A percentile compares a stretch with the other conserved stretches of the same genome.
Evolutionary conservation across 2,888 invertebrate genomes (phyloP).

Genomic region (Tanypteryx hageni): DNA sequence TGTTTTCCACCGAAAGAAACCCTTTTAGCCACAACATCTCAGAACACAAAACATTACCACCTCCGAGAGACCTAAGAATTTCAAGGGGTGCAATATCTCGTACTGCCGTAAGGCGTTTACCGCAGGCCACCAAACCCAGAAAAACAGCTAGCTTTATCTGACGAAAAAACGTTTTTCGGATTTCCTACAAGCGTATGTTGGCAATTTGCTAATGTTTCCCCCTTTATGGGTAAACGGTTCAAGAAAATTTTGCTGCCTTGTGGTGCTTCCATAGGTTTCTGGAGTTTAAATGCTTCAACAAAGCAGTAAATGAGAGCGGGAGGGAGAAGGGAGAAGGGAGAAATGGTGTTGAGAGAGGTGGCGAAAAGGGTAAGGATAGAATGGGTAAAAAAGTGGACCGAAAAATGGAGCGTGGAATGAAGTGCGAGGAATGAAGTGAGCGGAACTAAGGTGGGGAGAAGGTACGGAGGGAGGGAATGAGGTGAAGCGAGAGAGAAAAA

Average conservation of each 20-base stretch:
- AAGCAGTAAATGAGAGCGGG: too few species aligned
- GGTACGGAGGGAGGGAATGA: background rate
- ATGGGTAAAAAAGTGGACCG: background rate
- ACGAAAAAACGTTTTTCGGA: conserved; percentile 27
- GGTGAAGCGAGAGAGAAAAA: background rate
- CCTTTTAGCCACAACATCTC: background rate
- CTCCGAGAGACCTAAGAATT: background rate
- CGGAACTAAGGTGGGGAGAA: background rate
- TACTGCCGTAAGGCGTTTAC: background rate
- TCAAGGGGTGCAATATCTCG: conserved; percentile 4
- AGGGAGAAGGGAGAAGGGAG: background rate
- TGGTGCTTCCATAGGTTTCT: conserved; percentile 37
- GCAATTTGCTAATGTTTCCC: conserved; percentile 51
- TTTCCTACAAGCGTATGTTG: conserved; percentile 41
- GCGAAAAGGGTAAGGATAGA: background rate
- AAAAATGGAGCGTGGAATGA: background rate
- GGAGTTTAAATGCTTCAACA: conserved; percentile 45
- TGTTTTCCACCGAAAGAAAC: background rate
- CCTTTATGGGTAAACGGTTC: conserved; percentile 17
- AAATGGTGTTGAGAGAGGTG: background rate
- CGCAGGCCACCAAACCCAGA: background rate
- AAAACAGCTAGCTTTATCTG: conserved; percentile 20
- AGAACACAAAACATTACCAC: background rate
- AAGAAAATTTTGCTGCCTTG: conserved; percentile 10
- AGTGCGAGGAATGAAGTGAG: background rate